A percentile compares a stretch with the other conserved stretches of the same genome.
Evolutionary conservation across 2,888 invertebrate species (phyloP).

Genomic region (Erpobdella octoculata): DNA sequence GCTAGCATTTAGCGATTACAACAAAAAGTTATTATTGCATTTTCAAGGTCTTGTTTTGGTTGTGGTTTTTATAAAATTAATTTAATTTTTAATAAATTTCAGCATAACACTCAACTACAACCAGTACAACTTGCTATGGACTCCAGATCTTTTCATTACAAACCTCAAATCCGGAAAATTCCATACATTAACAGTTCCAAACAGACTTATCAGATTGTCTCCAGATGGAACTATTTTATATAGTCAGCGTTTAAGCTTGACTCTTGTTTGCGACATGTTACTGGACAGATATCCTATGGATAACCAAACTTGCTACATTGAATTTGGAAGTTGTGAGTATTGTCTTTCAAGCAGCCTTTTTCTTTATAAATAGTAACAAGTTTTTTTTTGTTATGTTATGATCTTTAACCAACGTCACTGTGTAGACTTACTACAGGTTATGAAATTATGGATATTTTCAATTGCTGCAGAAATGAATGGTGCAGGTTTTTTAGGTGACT

Average conservation of each 20-base stretch:
- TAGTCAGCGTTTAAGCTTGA: slow-evolving; percentile 59
- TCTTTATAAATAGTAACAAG: too few relatives aligned
- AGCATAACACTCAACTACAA: slow-evolving; percentile 37
- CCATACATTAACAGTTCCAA: slow-evolving; percentile 88
- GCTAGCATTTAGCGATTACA: slow-evolving; percentile 59
- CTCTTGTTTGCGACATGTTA: slow-evolving; percentile 75
- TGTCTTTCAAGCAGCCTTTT: too few relatives aligned
- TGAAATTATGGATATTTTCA: too few relatives aligned
- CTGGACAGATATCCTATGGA: slow-evolving; percentile 67
- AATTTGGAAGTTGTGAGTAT: slow-evolving; percentile 69
- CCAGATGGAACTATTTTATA: slow-evolving; percentile 82
- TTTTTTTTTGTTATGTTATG: slow-evolving; percentile 33
- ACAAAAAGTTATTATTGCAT: slow-evolving; percentile 17
- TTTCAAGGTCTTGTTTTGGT: not conserved
- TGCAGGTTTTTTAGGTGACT: too few relatives aligned
- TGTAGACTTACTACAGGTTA: too few relatives aligned
- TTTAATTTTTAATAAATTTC: not conserved
- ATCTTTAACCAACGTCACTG: too few relatives aligned
- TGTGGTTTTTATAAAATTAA: not conserved
- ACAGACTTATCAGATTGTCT: slow-evolving; percentile 69
- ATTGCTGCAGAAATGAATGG: too few relatives aligned
- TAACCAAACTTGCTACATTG: slow-evolving; percentile 67
- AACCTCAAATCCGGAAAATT: slow-evolving; percentile 87
- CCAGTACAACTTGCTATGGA: slow-evolving; percentile 62
- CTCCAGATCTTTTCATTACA: slow-evolving; percentile 86